A percentile compares a stretch with the other conserved stretches of the same genome.
These are phyloP conservation scores for Opisthograptis luteolata DNA, from an alignment of 2,888 invertebrate species.

Conservation along the genomic window DNA sequence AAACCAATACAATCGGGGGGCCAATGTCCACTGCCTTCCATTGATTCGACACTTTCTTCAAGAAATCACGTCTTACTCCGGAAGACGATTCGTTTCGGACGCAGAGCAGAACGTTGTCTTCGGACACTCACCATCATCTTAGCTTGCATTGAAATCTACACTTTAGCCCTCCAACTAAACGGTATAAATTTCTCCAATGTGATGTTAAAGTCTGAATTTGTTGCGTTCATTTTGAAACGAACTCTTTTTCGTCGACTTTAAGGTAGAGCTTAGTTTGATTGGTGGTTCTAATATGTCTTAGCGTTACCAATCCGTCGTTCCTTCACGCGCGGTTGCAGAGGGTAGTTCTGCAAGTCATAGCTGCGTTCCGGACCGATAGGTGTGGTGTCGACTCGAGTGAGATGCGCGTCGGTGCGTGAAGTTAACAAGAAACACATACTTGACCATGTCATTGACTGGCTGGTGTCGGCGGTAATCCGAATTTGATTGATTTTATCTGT, in stretches of 20 bases:
- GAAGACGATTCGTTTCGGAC: conserved; percentile 80
- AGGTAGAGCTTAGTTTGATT: conserved; percentile 34
- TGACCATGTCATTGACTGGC: conserved; percentile 26
- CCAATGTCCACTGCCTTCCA: conserved; percentile 79
- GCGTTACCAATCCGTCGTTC: conserved; percentile 64
- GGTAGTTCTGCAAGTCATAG: conserved; percentile 70
- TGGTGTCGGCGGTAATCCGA: conserved; percentile 10
- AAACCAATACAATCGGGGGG: conserved; percentile 66
- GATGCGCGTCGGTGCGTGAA: conserved; percentile 27
- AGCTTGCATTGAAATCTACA: conserved; percentile 37
- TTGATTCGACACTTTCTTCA: conserved; percentile 77
- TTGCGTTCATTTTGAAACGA: conserved; percentile 22
- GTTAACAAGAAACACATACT: conserved; percentile 33
- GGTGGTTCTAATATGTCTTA: conserved; percentile 41
- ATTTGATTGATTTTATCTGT: conserved; percentile 9
- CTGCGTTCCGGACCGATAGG: conserved; percentile 77
- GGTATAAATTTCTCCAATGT: background rate
- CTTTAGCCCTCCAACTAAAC: conserved; percentile 7
- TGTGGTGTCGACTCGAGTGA: conserved; percentile 39
- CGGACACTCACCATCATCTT: conserved; percentile 54
- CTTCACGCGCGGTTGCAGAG: conserved; percentile 70
- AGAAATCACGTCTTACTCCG: conserved; percentile 82
- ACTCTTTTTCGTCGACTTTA: conserved; percentile 17
- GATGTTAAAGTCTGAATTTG: background rate
- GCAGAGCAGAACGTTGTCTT: conserved; percentile 70